Conservation (phyloP, 2,888 invertebrate species). For the Brenthis daphne region DNA sequence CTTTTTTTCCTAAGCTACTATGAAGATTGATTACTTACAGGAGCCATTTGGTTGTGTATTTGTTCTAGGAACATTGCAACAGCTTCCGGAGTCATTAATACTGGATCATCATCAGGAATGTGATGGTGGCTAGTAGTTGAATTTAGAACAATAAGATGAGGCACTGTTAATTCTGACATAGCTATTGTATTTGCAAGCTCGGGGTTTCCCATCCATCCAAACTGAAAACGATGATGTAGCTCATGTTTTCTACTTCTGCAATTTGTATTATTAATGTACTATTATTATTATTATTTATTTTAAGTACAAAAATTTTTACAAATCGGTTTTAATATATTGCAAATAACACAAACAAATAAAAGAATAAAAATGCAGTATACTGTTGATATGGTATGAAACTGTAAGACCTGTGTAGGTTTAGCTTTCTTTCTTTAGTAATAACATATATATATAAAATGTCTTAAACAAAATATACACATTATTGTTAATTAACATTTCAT, state of each 20-base stretch:
- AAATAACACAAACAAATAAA: too few species aligned
- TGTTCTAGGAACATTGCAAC: slow-evolving; percentile 89
- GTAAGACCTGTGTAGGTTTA: too few species aligned
- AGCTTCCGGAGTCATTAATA: slow-evolving; percentile 90
- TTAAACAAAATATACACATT: too few species aligned
- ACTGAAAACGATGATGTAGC: slow-evolving; percentile 93
- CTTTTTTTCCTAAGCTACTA: too few species aligned
- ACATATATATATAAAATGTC: too few species aligned
- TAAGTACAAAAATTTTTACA: neutral
- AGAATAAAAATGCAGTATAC: too few species aligned
- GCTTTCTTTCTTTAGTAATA: too few species aligned
- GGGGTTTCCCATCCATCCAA: slow-evolving; percentile 96
- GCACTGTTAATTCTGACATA: slow-evolving; percentile 91
- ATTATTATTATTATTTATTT: neutral
- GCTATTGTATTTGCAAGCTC: slow-evolving; percentile 97
- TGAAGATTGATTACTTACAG: slow-evolving; percentile 76
- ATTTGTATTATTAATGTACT: slow-evolving; percentile 25
- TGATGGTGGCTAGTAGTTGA: slow-evolving; percentile 96
- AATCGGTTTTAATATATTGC: neutral
- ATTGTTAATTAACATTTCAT: neutral
- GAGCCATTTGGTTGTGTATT: slow-evolving; percentile 89
- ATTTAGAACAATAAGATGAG: slow-evolving; percentile 94
- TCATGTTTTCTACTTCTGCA: slow-evolving; percentile 83
- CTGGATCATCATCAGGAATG: slow-evolving; percentile 92
- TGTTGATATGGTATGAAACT: too few species aligned